Evolutionary conservation across 2,797 vertebrate genomes (phyloP).

Genomic region (Pipistrellus nathusii): DNA sequence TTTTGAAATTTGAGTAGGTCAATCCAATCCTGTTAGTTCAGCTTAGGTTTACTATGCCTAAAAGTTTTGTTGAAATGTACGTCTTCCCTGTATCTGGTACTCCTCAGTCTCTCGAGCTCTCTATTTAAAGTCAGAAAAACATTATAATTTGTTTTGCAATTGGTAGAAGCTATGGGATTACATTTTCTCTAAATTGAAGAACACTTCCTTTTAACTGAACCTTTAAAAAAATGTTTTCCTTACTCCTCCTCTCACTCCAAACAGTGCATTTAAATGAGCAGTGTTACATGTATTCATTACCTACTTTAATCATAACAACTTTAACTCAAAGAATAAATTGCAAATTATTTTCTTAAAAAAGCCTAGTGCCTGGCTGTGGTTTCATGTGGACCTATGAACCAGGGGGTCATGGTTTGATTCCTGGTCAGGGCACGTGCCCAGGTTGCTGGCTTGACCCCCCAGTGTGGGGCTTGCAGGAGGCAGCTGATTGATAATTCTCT

Average conservation of each 20-base stretch:
- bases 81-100: not conserved
- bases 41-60: not conserved
- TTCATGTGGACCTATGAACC: too few relatives aligned
- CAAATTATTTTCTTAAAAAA: constrained; percentile 69
- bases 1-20: not conserved
- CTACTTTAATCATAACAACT: constrained; percentile 21
- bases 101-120: not conserved
- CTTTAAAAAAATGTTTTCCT: not conserved
- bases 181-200: constrained; percentile 20
- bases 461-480: too few relatives aligned
- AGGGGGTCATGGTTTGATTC: too few relatives aligned
- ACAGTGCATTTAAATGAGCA: constrained; percentile 9
- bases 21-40: not conserved
- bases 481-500: too few relatives aligned
- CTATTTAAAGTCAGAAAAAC: constrained; percentile 40
- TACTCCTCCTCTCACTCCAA: not conserved
- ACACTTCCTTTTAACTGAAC: not conserved
- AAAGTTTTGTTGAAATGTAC: not conserved
- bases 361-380: not conserved
- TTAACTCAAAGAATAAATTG: constrained; percentile 20
- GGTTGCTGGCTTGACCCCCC: too few relatives aligned
- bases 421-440: too few relatives aligned
- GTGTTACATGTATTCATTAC: not conserved
- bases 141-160: not conserved
- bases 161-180: not conserved